A percentile compares a stretch with the other conserved stretches of the same genome.
These are phyloP conservation scores for Nasonia oneida DNA, from an alignment of 2,888 invertebrate species.

Conservation along the genomic window DNA sequence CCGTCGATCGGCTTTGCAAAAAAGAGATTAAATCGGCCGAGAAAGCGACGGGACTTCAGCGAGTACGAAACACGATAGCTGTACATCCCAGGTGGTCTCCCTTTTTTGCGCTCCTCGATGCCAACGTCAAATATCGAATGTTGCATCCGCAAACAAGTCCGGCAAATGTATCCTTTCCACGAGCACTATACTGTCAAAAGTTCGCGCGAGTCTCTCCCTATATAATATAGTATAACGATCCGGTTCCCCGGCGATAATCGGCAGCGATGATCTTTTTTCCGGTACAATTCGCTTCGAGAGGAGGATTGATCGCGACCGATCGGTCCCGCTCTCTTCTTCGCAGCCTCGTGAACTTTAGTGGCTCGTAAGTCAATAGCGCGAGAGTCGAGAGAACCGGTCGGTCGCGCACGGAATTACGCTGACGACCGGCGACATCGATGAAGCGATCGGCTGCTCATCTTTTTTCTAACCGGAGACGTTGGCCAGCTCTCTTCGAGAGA, in stretches of 20 bases:
- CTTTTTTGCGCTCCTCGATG: background rate
- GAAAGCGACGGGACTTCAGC: background rate
- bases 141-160: background rate
- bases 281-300: background rate
- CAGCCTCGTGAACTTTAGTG: slow-evolving; percentile 47
- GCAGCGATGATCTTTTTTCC: slow-evolving; percentile 20
- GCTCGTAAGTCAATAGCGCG: slow-evolving; percentile 30
- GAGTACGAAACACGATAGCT: background rate
- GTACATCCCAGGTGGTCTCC: background rate
- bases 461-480: slow-evolving; percentile 5
- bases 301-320: background rate
- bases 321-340: background rate
- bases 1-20: background rate
- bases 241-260: background rate
- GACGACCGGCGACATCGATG: slow-evolving; percentile 53
- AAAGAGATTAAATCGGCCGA: background rate
- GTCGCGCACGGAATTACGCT: slow-evolving; percentile 35
- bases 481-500: background rate
- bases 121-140: slow-evolving; percentile 12
- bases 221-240: background rate
- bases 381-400: slow-evolving; percentile 48
- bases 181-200: background rate
- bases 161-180: background rate
- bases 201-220: background rate
- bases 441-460: slow-evolving; percentile 47